A percentile compares a stretch with the other conserved stretches of the same genome.
Evolutionary conservation across 1,140 invertebrate species (phyloP).

Genomic region (Halesus radiatus): DNA sequence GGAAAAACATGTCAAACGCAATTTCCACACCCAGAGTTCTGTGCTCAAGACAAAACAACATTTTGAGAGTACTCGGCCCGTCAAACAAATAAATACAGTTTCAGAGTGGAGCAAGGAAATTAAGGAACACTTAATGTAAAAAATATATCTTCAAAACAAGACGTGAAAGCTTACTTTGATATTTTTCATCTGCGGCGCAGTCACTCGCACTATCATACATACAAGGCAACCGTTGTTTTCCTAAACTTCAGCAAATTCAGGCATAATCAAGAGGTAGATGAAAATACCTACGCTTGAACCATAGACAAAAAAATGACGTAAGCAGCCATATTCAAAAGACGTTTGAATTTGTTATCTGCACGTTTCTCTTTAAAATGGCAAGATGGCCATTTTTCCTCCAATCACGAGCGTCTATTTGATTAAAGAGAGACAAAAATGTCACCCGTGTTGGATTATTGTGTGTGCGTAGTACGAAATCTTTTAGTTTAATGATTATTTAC

Average conservation of each 20-base stretch:
- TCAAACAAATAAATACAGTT: conserved; percentile 21
- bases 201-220: conserved; percentile 69
- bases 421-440: not conserved
- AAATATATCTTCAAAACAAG: conserved; percentile 34
- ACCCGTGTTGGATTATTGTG: not conserved
- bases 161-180: conserved; percentile 54
- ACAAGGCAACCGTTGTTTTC: conserved; percentile 70
- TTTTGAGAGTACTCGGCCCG: conserved; percentile 11
- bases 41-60: conserved; percentile 35
- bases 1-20: conserved; percentile 49
- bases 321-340: conserved; percentile 14
- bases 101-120: conserved; percentile 3
- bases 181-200: conserved; percentile 70
- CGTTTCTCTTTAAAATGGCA: not conserved
- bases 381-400: conserved; percentile 15
- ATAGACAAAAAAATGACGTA: conserved; percentile 39
- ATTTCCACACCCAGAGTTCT: conserved; percentile 48
- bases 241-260: conserved; percentile 62
- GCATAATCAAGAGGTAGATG: conserved; percentile 38
- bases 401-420: not conserved
- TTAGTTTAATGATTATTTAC: too few relatives aligned
- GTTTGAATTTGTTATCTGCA: not conserved
- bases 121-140: not conserved
- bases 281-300: conserved; percentile 38
- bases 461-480: not conserved